Evolutionary conservation across 2,888 invertebrate genomes (phyloP), one percentile per base, ranked within the genome.

Genomic region (Leptura quadrifasciata): DNA sequence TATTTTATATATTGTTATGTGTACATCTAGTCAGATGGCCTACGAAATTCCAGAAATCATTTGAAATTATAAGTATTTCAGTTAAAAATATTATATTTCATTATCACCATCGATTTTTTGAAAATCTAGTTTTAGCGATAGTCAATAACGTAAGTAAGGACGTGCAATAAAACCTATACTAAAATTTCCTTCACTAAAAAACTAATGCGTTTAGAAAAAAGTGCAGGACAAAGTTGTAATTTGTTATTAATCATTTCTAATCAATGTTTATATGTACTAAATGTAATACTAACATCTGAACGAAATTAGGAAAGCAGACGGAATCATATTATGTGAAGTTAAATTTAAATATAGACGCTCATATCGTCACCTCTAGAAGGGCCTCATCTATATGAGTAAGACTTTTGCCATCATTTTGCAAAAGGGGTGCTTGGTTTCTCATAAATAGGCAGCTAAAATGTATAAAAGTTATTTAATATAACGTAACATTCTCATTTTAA

Each of bases 1-100:
- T 90, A 89, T 91, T 91, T 89, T 85, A 83, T 84, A 83, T 89
- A 85, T 88, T 88, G 90, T 90, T 90, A 89, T 74, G 63, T 69
- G 61, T 72, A 39, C 77, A 75, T 78, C 77, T 77, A 74, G 79
- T 81, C 79, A 77, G 78, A 52, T 58, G 77, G 76, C 76, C 76
- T 75, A 17, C 12, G 20, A 21, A 69, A 18, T 55, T 21, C 39
- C 58, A 39, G n/a, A 58, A 57, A 24, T 10, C 27, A 17, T 17
- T 17, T 18, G n/a, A 4, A 58, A 24, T n/a, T 18, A 10, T 9
- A n/a, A n/a, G n/a, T n/a, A 57, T 20, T 21, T 21, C 3, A 9
- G 27, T 60, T 17, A 5, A 61, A 61, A 12, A 2, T 39, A 39
- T 9, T 39, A 39, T 35, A 6, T 35, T 35, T 35, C 35, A 35